These are phyloP conservation scores for Epirrhoe tristata DNA, from an alignment of 2,888 invertebrate genomes.

Conservation along the genomic window DNA sequence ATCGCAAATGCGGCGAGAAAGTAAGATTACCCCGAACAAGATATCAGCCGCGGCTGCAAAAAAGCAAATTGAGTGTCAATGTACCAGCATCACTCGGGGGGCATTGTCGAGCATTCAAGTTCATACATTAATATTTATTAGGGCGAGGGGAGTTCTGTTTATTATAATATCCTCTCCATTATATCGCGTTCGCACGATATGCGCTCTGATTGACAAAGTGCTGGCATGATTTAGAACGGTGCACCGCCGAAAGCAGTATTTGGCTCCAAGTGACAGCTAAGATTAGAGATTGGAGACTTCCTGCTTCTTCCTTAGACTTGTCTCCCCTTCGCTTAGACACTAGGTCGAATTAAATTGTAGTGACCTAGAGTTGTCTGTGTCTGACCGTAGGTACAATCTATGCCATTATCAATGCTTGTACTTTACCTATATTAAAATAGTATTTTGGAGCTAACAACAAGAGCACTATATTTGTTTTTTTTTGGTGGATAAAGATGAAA, in stretches of 20 bases:
- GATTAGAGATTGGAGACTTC: slow-evolving; percentile 31
- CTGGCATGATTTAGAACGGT: slow-evolving; percentile 25
- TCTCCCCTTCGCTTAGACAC: slow-evolving; percentile 31
- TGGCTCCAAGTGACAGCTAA: slow-evolving; percentile 25
- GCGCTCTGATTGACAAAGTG: slow-evolving; percentile 69
- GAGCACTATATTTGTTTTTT: neutral
- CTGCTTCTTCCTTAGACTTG: slow-evolving; percentile 27
- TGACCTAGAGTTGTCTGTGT: slow-evolving; percentile 28
- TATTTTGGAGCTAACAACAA: neutral
- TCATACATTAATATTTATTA: slow-evolving; percentile 84
- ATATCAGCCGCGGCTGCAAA: slow-evolving; percentile 58
- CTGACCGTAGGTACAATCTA: slow-evolving; percentile 14
- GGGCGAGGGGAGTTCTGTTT: slow-evolving; percentile 81
- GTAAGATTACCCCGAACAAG: slow-evolving; percentile 51
- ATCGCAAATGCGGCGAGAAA: slow-evolving; percentile 34
- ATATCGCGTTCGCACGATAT: slow-evolving; percentile 83
- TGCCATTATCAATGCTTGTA: slow-evolving; percentile 2
- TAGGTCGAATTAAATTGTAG: slow-evolving; percentile 31
- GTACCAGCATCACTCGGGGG: slow-evolving; percentile 77
- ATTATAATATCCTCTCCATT: slow-evolving; percentile 84
- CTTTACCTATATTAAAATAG: neutral
- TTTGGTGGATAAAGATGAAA: neutral
- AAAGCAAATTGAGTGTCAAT: slow-evolving; percentile 82
- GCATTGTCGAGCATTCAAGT: slow-evolving; percentile 78
- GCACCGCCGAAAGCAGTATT: slow-evolving; percentile 41